phyloP scores from a whole-genome alignment of 2,797 vertebrate genomes.

The Enteromius paludinosus region DNA sequence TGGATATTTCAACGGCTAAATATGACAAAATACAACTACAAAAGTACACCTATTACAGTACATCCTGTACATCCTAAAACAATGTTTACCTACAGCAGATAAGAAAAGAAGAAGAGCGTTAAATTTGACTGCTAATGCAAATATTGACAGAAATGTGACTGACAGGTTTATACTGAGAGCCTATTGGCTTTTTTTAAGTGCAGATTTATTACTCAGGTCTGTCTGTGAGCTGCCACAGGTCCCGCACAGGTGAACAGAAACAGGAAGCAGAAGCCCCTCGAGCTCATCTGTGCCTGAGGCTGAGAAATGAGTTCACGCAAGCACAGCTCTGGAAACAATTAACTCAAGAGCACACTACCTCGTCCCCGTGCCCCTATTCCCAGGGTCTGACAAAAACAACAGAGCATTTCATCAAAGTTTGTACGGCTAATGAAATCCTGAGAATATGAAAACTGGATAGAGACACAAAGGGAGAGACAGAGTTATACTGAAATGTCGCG shows the following conservation, averaged over 20 bases:
- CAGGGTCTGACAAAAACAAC: constrained; percentile 1
- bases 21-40: not conserved
- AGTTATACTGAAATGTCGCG: not conserved
- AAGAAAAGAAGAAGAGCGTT: constrained; percentile 1
- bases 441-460: constrained; percentile 2
- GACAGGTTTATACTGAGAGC: constrained; percentile 9
- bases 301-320: constrained; percentile 21
- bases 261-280: constrained; percentile 22
- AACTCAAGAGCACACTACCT: constrained; percentile 34
- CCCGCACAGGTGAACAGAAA: constrained; percentile 29
- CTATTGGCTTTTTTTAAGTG: constrained; percentile 28
- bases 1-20: not conserved
- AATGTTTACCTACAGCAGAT: not conserved
- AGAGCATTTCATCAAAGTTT: constrained; percentile 14
- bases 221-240: constrained; percentile 19
- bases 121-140: not conserved
- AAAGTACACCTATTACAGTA: not conserved
- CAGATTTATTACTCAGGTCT: constrained; percentile 8
- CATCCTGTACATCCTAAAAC: not conserved
- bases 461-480: not conserved
- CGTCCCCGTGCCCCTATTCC: constrained; percentile 20
- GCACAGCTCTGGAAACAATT: constrained; percentile 43
- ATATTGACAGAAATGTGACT: constrained; percentile 17
- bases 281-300: constrained; percentile 29
- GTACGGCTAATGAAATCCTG: constrained; percentile 1